Evolutionary conservation across 2,113 vertebrate genomes (phyloP).

Genomic region (Lophochroa leadbeateri): DNA sequence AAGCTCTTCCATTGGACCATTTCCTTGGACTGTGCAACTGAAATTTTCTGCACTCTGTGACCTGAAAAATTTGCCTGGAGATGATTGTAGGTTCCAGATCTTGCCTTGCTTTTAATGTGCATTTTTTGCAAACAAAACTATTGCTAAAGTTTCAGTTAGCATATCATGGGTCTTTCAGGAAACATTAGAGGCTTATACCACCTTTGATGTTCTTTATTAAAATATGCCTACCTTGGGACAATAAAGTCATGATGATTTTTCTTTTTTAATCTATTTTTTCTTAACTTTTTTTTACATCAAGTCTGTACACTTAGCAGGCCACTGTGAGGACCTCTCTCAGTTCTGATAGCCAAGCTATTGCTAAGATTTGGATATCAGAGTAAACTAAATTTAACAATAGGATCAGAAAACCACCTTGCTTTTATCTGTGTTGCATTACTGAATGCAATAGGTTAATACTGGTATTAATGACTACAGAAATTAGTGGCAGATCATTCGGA

Average conservation of each 20-base stretch:
- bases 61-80: not conserved
- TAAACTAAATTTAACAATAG: not conserved
- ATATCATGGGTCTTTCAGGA: not conserved
- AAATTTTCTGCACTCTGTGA: not conserved
- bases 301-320: rapidly evolving
- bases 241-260: not conserved
- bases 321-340: not conserved
- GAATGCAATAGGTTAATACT: not conserved
- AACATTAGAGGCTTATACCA: not conserved
- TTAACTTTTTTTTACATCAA: not conserved
- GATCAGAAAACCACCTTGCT: rapidly evolving
- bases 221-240: not conserved
- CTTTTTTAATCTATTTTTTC: not conserved
- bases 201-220: not conserved
- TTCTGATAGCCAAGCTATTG: not conserved
- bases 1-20: not conserved
- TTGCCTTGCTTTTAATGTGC: not conserved
- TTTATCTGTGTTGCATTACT: not conserved
- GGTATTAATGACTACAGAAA: not conserved
- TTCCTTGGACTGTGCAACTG: not conserved
- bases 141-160: not conserved
- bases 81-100: not conserved
- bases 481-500: rapidly evolving
- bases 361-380: not conserved
- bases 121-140: not conserved